phyloP scores from a whole-genome alignment of 2,888 invertebrate species.

The Uloborus plumipes region DNA sequence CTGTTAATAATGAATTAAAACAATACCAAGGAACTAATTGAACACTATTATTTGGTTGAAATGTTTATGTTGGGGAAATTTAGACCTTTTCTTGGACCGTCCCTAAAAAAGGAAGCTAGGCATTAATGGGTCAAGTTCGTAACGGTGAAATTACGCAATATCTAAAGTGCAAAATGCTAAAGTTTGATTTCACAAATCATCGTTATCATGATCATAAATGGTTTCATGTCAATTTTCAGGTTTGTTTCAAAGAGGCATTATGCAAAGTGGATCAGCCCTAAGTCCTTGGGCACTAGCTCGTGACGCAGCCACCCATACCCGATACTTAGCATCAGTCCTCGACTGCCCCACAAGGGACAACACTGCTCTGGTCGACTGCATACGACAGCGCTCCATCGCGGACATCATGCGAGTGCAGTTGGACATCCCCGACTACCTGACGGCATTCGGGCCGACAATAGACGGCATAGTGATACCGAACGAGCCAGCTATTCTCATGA shows the following conservation, averaged over 20 bases:
- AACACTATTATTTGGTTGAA: no score
- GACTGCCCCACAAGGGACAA: constrained; percentile 77
- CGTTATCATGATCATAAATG: no score
- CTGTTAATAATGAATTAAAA: no score
- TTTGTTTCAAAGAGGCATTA: constrained; percentile 80
- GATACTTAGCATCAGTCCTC: constrained; percentile 72
- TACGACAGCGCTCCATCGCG: constrained; percentile 82
- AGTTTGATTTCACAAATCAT: no score
- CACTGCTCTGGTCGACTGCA: constrained; percentile 85
- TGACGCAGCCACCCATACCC: constrained; percentile 74
- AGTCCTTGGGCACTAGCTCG: constrained; percentile 84
- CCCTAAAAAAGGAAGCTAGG: no score
- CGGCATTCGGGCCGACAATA: constrained; percentile 92
- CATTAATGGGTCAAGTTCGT: no score
- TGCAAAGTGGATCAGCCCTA: constrained; percentile 85
- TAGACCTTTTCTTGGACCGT: no score
- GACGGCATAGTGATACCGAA: constrained; percentile 92
- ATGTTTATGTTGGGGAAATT: no score
- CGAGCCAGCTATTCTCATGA: constrained; percentile 72
- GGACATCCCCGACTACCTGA: constrained; percentile 80
- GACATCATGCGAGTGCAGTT: constrained; percentile 71
- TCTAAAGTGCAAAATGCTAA: no score
- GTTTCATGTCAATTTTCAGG: constrained; percentile 74
- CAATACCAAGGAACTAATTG: no score
- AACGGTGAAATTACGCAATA: no score